These are phyloP conservation scores for Thereva nobilitata DNA, from an alignment of 2,888 invertebrate genomes.

Conservation along the genomic window DNA sequence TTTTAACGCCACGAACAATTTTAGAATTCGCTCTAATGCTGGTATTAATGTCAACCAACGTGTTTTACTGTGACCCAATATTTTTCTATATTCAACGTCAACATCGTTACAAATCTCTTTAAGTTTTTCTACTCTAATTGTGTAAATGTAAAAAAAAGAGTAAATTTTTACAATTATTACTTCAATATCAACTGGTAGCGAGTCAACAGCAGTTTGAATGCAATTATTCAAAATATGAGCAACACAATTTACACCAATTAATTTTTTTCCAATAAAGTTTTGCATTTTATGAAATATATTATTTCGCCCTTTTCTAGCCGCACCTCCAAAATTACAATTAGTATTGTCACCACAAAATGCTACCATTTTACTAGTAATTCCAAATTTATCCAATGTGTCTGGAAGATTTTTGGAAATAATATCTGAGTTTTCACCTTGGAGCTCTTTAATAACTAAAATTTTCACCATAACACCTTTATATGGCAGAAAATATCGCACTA, in stretches of 20 bases:
- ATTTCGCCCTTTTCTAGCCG: neutral
- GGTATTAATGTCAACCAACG: too few relatives aligned
- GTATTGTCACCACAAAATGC: constrained; percentile 36
- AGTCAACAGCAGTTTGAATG: too few relatives aligned
- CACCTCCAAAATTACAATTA: constrained; percentile 31
- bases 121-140: too few relatives aligned
- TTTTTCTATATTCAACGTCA: too few relatives aligned
- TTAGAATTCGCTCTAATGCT: too few relatives aligned
- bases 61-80: too few relatives aligned
- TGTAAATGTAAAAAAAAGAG: too few relatives aligned
- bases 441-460: constrained; percentile 38
- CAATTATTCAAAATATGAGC: too few relatives aligned
- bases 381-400: constrained; percentile 1
- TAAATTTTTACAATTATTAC: too few relatives aligned
- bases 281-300: constrained; percentile 12
- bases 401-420: constrained; percentile 8
- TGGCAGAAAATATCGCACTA: constrained; percentile 10
- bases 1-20: too few relatives aligned
- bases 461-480: constrained; percentile 38
- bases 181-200: too few relatives aligned
- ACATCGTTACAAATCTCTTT: too few relatives aligned
- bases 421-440: constrained; percentile 39
- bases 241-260: constrained; percentile 30
- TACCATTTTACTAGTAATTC: constrained; percentile 17
- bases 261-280: neutral